These are phyloP conservation scores for Danio kyathit DNA, from an alignment of 2,797 vertebrate species.

Conservation along the genomic window DNA sequence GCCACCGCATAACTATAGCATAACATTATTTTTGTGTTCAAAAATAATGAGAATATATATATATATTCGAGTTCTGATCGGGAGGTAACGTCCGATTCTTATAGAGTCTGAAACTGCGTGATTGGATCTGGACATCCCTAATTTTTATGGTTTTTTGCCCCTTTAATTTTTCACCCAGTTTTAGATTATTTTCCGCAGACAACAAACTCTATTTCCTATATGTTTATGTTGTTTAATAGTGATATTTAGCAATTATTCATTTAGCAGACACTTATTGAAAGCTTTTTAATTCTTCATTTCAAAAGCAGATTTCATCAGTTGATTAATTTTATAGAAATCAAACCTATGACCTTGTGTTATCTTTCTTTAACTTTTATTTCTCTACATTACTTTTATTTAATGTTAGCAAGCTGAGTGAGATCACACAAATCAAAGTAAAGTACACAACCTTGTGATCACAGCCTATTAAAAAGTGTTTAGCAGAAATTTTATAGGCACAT, in stretches of 20 bases:
- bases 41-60: too few relatives aligned
- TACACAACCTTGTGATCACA: neutral
- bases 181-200: too few relatives aligned
- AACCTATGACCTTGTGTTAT: neutral
- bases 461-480: constrained; percentile 1
- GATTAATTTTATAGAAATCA: neutral
- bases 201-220: too few relatives aligned
- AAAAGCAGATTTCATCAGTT: neutral
- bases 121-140: too few relatives aligned
- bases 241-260: neutral
- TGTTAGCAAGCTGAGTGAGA: neutral
- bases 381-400: neutral
- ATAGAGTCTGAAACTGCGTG: too few relatives aligned
- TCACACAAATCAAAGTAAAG: neutral
- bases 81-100: too few relatives aligned
- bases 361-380: neutral
- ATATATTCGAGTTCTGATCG: too few relatives aligned
- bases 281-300: neutral
- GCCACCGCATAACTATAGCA: too few relatives aligned
- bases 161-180: too few relatives aligned
- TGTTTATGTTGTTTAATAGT: too few relatives aligned
- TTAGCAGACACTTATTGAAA: neutral
- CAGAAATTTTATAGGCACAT: neutral
- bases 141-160: too few relatives aligned
- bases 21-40: too few relatives aligned